Base-by-base conservation (phyloP, 2,113 vertebrate species). In the Cacatua alba region DNA sequence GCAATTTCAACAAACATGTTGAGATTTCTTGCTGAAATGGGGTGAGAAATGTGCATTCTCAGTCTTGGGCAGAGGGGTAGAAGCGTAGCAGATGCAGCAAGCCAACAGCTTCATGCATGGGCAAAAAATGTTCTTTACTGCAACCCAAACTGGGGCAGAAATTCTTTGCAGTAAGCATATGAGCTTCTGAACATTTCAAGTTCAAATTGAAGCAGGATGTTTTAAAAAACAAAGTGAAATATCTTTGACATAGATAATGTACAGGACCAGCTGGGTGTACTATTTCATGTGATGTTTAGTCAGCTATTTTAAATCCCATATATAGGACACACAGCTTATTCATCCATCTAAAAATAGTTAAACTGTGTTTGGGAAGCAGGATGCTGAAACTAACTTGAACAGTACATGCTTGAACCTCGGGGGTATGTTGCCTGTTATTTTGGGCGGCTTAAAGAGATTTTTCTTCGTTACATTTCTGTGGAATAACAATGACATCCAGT, bases 401-500 rank as follows among this genome's bases (percentile, higher is more conserved):
- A 65, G 77, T 33, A 49, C 25, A 79, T 48, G 15, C 14, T 79
- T 88, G 74, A 82, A 89, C 51, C 26, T 59, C n/a, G 49, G 17
- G 19, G 77, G 51, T 67, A 24, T 68, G 43, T 60, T 68, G 23
- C 39, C 39, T 75, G 31, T 69, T 17, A 51, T 86, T 87, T 95
- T 81, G 28, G 53, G 48, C 20, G 29, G 13, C 33, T 77, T 43
- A 28, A 83, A 82, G 75, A 67, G 62, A 49, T 91, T 81, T 92
- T 88, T 91, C 79, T 91, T 94, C 46, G 0, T 77, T 96, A 63
- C 35, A 20, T 81, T 97, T 96, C 63, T 70, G 60, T 94, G 71
- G 92, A 95, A 97, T 97, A 96, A 95, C 81, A 95, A 97, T 97
- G 94, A 96, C 90, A 97, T 97, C 92, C 95, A 96, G 94, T 97